A percentile compares a stretch with the other conserved stretches of the same genome.
phyloP scores from a whole-genome alignment of 2,888 invertebrate genomes.

The Euzetes globulus region DNA sequence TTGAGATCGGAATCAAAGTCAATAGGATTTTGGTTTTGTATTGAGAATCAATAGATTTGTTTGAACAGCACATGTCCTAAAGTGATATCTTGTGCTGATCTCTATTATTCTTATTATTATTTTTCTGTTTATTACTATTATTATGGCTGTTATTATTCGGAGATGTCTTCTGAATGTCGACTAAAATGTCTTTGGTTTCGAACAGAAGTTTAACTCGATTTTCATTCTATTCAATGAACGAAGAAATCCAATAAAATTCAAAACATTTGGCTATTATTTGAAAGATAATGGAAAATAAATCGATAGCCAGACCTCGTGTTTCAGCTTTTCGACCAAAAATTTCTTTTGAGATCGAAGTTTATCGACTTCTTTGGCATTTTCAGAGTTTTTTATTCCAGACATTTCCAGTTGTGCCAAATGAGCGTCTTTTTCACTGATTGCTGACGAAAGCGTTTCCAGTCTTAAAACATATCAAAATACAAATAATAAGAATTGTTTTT shows the following conservation, averaged over 20 bases:
- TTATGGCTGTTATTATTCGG: not conserved
- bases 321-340: slow-evolving; percentile 62
- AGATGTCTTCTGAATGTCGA: slow-evolving; percentile 29
- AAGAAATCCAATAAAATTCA: no score
- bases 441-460: slow-evolving; percentile 72
- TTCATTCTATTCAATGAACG: slow-evolving; percentile 42
- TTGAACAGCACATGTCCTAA: not conserved
- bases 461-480: slow-evolving; percentile 51
- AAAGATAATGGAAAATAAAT: not conserved
- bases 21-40: no score
- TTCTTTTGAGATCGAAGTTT: slow-evolving; percentile 62
- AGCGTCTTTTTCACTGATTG: slow-evolving; percentile 79
- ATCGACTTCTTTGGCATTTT: slow-evolving; percentile 60
- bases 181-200: slow-evolving; percentile 39
- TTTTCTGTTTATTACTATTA: not conserved
- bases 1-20: no score
- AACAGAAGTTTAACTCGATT: slow-evolving; percentile 43
- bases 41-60: no score
- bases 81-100: not conserved
- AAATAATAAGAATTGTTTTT: not conserved
- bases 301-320: slow-evolving; percentile 56
- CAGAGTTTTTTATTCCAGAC: slow-evolving; percentile 58
- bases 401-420: slow-evolving; percentile 74
- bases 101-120: not conserved
- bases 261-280: not conserved